Conservation (phyloP, 2,113 vertebrate genomes). For the Axis porcinus region DNA sequence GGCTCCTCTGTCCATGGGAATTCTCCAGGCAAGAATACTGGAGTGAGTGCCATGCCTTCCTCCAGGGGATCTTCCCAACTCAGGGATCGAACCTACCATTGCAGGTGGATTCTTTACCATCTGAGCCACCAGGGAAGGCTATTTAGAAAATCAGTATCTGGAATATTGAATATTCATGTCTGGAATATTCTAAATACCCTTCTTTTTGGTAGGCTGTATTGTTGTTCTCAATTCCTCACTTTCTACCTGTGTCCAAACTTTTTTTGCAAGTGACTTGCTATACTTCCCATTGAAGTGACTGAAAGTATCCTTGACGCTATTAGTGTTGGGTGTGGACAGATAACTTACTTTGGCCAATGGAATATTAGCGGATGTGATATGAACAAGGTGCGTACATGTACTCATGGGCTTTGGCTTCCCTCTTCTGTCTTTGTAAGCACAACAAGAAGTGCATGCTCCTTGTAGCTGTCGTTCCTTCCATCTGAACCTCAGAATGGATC, state of each 20-base stretch:
- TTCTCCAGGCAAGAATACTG: neutral
- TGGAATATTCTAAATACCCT: neutral
- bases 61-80: neutral
- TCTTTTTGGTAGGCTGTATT: neutral
- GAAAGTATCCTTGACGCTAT: neutral
- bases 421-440: neutral
- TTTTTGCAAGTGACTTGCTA: neutral
- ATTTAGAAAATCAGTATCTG: neutral
- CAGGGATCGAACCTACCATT: rapidly evolving
- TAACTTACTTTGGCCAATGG: neutral
- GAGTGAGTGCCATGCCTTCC: neutral
- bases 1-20: neutral
- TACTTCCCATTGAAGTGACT: neutral
- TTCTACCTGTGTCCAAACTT: neutral
- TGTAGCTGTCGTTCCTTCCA: neutral
- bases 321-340: neutral
- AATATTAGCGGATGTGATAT: neutral
- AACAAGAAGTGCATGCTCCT: neutral
- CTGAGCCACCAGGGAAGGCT: neutral
- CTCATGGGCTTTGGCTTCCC: neutral
- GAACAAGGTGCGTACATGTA: neutral
- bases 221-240: neutral
- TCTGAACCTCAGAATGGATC: neutral
- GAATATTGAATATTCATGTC: neutral
- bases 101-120: neutral